Conservation (phyloP, 1,140 invertebrate genomes). For the Drosophila paulistorum region DNA sequence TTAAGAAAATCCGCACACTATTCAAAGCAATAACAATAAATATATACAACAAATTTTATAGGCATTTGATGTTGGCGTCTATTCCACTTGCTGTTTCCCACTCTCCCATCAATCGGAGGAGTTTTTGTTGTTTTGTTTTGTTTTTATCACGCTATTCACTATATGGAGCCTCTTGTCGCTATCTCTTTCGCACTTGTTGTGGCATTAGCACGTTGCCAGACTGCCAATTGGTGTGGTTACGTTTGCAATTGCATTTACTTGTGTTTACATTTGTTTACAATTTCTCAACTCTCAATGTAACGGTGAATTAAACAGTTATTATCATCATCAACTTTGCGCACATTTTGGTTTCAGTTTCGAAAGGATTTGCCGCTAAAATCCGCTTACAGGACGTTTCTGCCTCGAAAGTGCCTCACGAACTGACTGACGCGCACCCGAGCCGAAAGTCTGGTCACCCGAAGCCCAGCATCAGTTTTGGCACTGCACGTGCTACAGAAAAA, state of each 20-base stretch:
- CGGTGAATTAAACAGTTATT: background rate
- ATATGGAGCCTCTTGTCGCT: background rate
- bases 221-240: background rate
- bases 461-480: constrained; percentile 65
- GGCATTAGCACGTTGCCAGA: background rate
- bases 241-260: background rate
- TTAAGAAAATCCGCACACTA: constrained; percentile 23
- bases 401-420: constrained; percentile 71
- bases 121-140: constrained; percentile 20
- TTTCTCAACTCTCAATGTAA: background rate
- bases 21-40: constrained; percentile 28
- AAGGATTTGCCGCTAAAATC: constrained; percentile 7
- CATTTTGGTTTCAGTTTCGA: constrained; percentile 31
- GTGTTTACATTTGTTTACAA: constrained; percentile 4
- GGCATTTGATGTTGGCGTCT: constrained; percentile 8
- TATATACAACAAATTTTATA: constrained; percentile 16
- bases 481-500: constrained; percentile 24
- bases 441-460: constrained; percentile 1
- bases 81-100: background rate
- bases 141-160: constrained; percentile 42
- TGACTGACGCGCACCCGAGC: constrained; percentile 48
- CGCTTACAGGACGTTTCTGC: constrained; percentile 59
- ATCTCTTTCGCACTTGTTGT: constrained; percentile 12
- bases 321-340: constrained; percentile 35
- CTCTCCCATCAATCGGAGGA: background rate